phyloP scores from a whole-genome alignment of 2,797 vertebrate genomes.

The Halcyon badia region DNA sequence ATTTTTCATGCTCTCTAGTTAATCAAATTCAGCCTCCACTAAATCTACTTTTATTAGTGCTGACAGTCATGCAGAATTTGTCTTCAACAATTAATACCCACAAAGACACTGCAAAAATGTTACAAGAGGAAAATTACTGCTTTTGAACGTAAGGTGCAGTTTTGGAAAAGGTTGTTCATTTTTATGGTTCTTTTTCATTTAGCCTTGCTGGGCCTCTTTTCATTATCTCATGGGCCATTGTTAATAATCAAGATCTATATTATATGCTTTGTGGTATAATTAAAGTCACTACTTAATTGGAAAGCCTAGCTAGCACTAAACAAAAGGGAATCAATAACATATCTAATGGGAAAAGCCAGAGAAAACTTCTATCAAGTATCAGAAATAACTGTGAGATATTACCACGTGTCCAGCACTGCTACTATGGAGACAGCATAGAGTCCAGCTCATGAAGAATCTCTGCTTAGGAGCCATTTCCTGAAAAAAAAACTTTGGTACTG shows the following conservation, averaged over 20 bases:
- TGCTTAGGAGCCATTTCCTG: neutral
- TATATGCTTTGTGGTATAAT: conserved; percentile 69
- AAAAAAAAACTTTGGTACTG: neutral
- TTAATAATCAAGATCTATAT: conserved; percentile 74
- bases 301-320: conserved; percentile 67
- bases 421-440: neutral
- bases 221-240: conserved; percentile 46
- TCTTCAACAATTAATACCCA: conserved; percentile 42
- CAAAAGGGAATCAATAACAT: conserved; percentile 67
- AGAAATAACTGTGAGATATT: neutral
- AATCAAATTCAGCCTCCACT: neutral
- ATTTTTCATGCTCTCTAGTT: conserved; percentile 11
- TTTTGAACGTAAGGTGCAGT: neutral
- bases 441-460: neutral
- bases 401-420: neutral
- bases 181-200: conserved; percentile 70
- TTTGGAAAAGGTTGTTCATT: conserved; percentile 41
- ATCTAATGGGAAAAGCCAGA: conserved; percentile 34
- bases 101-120: conserved; percentile 21
- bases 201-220: conserved; percentile 50
- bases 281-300: conserved; percentile 77
- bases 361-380: neutral
- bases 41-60: conserved; percentile 30
- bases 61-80: conserved; percentile 40
- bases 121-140: neutral